Evolutionary conservation across 1,140 invertebrate species (phyloP).

Genomic region (Drosophila persimilis): DNA sequence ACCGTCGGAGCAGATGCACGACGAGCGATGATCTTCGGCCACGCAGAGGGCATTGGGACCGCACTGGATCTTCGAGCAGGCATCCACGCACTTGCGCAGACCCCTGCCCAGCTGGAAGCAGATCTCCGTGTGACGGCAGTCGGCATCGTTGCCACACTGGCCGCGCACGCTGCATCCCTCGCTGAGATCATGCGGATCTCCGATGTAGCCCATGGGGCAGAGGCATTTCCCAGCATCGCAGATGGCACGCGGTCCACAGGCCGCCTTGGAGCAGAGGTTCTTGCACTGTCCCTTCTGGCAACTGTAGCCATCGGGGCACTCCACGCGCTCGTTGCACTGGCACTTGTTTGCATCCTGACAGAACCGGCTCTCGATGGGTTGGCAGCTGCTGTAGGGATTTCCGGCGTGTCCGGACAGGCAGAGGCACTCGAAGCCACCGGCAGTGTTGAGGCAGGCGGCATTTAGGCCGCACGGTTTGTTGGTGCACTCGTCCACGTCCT

Average conservation of each 20-base stretch:
- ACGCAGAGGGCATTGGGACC: constrained; percentile 95
- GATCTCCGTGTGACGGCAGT: constrained; percentile 92
- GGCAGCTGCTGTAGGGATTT: constrained; percentile 92
- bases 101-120: constrained; percentile 92
- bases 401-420: constrained; percentile 92
- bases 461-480: constrained; percentile 92
- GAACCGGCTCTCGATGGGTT: constrained; percentile 86
- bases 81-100: constrained; percentile 91
- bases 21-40: constrained; percentile 90
- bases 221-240: constrained; percentile 91
- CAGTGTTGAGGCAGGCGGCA: constrained; percentile 94
- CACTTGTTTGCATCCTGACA: constrained; percentile 89
- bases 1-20: constrained; percentile 92
- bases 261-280: constrained; percentile 88
- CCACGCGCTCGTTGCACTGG: constrained; percentile 87
- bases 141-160: constrained; percentile 90
- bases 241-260: constrained; percentile 91
- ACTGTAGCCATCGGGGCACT: constrained; percentile 89
- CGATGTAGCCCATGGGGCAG: constrained; percentile 91
- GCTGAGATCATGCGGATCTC: constrained; percentile 88
- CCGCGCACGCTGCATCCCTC: constrained; percentile 88
- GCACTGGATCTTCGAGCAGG: constrained; percentile 93
- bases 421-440: constrained; percentile 93
- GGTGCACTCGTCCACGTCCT: constrained; percentile 93
- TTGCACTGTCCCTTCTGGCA: constrained; percentile 89